A percentile compares a stretch with the other conserved stretches of the same genome.
Conservation (phyloP, 2,888 invertebrate genomes). For the Trichacis sp. region DNA sequence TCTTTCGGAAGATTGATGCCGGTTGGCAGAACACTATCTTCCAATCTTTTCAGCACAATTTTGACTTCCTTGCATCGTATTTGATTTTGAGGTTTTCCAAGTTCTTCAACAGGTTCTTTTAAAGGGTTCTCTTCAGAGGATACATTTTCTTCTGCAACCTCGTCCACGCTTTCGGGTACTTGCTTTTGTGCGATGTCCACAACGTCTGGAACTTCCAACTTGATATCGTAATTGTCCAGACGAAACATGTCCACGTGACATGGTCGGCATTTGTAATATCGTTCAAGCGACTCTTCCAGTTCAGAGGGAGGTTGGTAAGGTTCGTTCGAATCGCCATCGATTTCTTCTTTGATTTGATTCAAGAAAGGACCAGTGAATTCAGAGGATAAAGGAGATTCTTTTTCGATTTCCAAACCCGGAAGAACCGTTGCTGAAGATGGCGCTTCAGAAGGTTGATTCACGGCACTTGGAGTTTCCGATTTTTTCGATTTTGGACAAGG, state of each 20-base stretch:
- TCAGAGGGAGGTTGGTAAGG: background rate
- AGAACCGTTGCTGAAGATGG: background rate
- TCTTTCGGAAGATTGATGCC: background rate
- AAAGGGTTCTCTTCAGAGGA: too few relatives aligned
- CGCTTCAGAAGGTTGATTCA: background rate
- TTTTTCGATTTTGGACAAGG: background rate
- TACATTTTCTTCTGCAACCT: too few relatives aligned
- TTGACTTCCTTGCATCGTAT: slow-evolving; percentile 6
- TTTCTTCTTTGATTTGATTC: background rate
- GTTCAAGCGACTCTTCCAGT: background rate
- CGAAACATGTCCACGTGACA: slow-evolving; percentile 10
- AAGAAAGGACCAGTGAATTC: background rate
- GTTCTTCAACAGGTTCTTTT: too few relatives aligned
- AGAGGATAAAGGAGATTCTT: background rate
- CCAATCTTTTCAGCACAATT: slow-evolving; percentile 2
- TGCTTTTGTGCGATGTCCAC: background rate
- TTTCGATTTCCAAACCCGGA: background rate
- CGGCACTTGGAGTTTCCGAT: background rate
- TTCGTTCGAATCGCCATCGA: background rate
- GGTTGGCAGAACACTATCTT: background rate
- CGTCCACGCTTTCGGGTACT: background rate
- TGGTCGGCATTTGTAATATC: slow-evolving; percentile 11
- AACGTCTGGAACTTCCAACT: background rate
- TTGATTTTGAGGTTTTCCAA: too few relatives aligned
- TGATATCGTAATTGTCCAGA: background rate